Evolutionary conservation across 2,888 invertebrate species (phyloP), one percentile per base, ranked within the genome.

Genomic region (Synergus laeviventris): DNA sequence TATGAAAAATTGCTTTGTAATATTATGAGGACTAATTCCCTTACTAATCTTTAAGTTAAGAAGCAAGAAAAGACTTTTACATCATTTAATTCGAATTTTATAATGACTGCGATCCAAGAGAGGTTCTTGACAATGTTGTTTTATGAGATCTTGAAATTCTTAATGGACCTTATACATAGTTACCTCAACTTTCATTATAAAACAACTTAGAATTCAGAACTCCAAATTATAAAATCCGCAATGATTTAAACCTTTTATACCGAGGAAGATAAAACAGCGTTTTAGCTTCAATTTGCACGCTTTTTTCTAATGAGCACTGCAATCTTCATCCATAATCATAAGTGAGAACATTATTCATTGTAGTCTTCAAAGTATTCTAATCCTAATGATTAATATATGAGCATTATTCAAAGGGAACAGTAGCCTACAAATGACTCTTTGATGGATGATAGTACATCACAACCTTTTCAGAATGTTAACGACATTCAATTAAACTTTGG

Each of bases 111-210:
- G 39, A 38, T 39, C 38, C 38, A 62, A 39, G 62, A 62, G 18
- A 11, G 11, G 18, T 31, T 61, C 62, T 62, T 38, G 18, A 39
- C 18, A 39, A 62, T 62, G 16, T 38, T 38, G 38, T 39, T 62
- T 62, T 62, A 62, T 39, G 39, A 62, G 62, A 39, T 62, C 62
- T n/a, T 38, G 62, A 62, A 62, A 62, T 39, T 31, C 31, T 31
- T 31, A 31, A 31, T 31, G 31, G 31, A 31, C 5, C 7, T 31
- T 31, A 31, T 31, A 5, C 7, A 31, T 31, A 31, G 31, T 31
- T 31, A 0, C 5, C 31, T 31, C 31, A 31, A 31, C 31, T 31
- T 31, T 31, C 31, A 31, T 31, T 31, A 31, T 31, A 31, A 31
- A 31, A 31, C 5, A 31, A 31, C 31, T 31, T 31, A 31, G 5